phyloP scores from a whole-genome alignment of 2,888 invertebrate genomes.

The Darwinula stevensoni region DNA sequence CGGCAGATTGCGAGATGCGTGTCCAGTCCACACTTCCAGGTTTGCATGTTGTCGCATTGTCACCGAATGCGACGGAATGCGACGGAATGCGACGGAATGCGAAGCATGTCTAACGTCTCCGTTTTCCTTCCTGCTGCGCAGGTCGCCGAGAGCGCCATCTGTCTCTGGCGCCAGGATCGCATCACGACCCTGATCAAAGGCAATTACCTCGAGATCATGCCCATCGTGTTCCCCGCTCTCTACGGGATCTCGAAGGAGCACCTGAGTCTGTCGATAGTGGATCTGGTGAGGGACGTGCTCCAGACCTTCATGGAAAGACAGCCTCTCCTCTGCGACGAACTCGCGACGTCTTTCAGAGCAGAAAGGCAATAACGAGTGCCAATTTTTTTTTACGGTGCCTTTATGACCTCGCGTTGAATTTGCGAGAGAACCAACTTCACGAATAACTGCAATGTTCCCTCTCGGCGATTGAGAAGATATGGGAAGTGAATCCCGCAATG shows the following conservation, averaged over 20 bases:
- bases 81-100: too few species aligned
- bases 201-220: constrained; percentile 91
- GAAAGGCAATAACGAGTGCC: constrained; percentile 96
- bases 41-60: constrained; percentile 15
- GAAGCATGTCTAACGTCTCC: too few species aligned
- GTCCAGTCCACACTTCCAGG: constrained; percentile 98
- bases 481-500: too few species aligned
- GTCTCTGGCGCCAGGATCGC: constrained; percentile 99
- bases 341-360: constrained; percentile 93
- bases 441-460: too few species aligned
- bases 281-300: constrained; percentile 95
- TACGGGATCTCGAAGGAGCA: constrained; percentile 98
- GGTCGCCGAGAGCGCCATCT: constrained; percentile 95
- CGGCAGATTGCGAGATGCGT: constrained; percentile 96
- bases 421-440: too few species aligned
- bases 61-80: too few species aligned
- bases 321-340: constrained; percentile 94
- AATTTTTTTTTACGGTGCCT: too few species aligned
- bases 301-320: constrained; percentile 99
- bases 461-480: too few species aligned
- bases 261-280: constrained; percentile 99
- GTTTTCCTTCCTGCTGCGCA: constrained; percentile 17
- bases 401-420: too few species aligned
- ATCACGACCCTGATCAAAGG: constrained; percentile 97
- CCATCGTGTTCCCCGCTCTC: constrained; percentile 97